Evolutionary conservation across 2,113 vertebrate genomes (phyloP).

Genomic region (Typhlomys cinereus): DNA sequence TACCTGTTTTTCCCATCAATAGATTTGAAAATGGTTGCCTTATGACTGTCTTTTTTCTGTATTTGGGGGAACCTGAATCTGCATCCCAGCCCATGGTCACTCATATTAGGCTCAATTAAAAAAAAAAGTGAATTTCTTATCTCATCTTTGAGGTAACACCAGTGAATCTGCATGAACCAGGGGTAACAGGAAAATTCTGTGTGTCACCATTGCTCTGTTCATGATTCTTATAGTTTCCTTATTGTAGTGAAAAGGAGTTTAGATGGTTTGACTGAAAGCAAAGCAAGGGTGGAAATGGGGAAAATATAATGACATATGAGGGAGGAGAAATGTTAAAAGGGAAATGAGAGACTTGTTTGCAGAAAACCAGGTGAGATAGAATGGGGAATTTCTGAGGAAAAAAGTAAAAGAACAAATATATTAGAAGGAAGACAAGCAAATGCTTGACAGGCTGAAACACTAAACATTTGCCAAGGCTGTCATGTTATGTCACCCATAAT

Average conservation of each 20-base stretch:
- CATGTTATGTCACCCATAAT: not conserved
- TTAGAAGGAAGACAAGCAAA: not conserved
- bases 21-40: too few species aligned
- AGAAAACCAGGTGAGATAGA: not conserved
- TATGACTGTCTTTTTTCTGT: too few species aligned
- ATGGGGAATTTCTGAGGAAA: not conserved
- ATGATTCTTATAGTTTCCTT: not conserved
- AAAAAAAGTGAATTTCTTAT: too few species aligned
- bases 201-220: not conserved
- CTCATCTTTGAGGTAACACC: too few species aligned
- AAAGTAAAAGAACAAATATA: not conserved
- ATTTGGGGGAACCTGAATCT: too few species aligned
- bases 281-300: not conserved
- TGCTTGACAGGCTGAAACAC: not conserved
- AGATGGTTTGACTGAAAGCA: not conserved
- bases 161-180: too few species aligned
- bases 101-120: too few species aligned
- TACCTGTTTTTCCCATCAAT: too few species aligned
- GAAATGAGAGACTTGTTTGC: not conserved
- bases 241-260: not conserved
- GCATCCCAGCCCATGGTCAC: too few species aligned
- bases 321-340: not conserved
- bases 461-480: not conserved
- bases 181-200: not conserved
- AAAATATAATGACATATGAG: not conserved